Percentiles rank a stretch among this genome's conserved stretches.
Conservation (phyloP, 2,888 invertebrate species). For the Apotomis betuletana region DNA sequence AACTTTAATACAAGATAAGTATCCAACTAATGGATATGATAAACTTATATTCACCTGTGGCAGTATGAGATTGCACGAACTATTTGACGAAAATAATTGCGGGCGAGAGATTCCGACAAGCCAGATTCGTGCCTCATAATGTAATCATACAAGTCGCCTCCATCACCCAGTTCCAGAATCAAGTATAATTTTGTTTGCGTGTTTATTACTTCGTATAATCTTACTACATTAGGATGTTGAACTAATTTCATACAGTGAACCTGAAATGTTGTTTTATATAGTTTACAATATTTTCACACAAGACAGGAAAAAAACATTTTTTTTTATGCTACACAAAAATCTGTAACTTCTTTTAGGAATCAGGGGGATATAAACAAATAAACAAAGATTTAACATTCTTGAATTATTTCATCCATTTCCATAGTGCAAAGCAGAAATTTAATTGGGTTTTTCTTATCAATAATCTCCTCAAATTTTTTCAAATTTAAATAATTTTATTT, state of each 20-base stretch:
- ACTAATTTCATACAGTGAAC: conserved; percentile 99
- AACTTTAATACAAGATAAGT: neutral
- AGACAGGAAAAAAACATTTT: neutral
- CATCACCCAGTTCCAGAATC: conserved; percentile 98
- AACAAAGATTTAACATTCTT: too few relatives aligned
- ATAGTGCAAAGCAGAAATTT: too few relatives aligned
- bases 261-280: conserved; percentile 67
- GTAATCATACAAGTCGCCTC: conserved; percentile 99
- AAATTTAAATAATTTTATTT: too few relatives aligned
- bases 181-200: conserved; percentile 98
- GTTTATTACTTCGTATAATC: conserved; percentile 99
- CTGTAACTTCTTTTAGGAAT: too few relatives aligned
- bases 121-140: conserved; percentile 98
- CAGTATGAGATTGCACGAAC: conserved; percentile 99
- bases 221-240: conserved; percentile 99
- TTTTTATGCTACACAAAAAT: too few relatives aligned
- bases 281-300: conserved; percentile 14
- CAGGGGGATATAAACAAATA: too few relatives aligned
- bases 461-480: too few relatives aligned
- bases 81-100: conserved; percentile 98
- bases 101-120: conserved; percentile 91
- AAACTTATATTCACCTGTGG: conserved; percentile 88
- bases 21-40: neutral
- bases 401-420: too few relatives aligned
- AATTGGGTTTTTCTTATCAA: too few relatives aligned